Evolutionary conservation across 2,888 invertebrate species (phyloP), one percentile per base, ranked within the genome.

Genomic region (Acleris emargana): DNA sequence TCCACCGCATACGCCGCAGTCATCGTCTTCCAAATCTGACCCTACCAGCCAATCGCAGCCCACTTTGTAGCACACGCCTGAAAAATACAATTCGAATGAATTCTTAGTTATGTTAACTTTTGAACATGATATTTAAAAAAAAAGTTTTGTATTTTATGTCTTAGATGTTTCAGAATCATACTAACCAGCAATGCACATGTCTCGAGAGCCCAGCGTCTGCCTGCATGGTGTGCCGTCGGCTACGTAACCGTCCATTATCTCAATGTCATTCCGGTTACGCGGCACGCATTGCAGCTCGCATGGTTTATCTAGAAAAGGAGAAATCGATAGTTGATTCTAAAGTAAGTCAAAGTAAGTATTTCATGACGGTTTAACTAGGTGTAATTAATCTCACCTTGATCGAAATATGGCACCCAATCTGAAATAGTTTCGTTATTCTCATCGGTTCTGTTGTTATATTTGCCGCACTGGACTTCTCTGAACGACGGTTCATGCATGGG

Each of bases 31-130:
- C 38, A 95, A 94, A 60, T 94, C 94, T 0, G 97, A 97, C 79
- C 96, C 96, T 55, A 98, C 95, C 61, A 94, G 89, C 97, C 97
- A 97, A 89, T 98, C 97, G 88, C 98, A 98, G n/a, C 97, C 97
- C 60, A 98, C 96, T 90, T 95, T 95, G 95, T 97, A 93, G 78
- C 94, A 93, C 71, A 93, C 90, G 72, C 91, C 91, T 87, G 77
- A 43, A 72, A 73, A 17, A 43, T 66, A 53, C 57, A 42, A 38
- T 53, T 53, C 0, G 2, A 9, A 32, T 9, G 9, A 32, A 32
- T 32, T 32, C 32, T 32, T 9, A 32, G 32, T 32, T 32, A 32
- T 1, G 32, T 32, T 32, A 9, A 32, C 32, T 32, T 9, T 2
- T 9, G 32, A 32, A 32, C 3, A 0, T 25, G 32, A 32, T 9